phyloP scores from a whole-genome alignment of 1,140 invertebrate genomes.

The Macrosteles quadrilineatus region DNA sequence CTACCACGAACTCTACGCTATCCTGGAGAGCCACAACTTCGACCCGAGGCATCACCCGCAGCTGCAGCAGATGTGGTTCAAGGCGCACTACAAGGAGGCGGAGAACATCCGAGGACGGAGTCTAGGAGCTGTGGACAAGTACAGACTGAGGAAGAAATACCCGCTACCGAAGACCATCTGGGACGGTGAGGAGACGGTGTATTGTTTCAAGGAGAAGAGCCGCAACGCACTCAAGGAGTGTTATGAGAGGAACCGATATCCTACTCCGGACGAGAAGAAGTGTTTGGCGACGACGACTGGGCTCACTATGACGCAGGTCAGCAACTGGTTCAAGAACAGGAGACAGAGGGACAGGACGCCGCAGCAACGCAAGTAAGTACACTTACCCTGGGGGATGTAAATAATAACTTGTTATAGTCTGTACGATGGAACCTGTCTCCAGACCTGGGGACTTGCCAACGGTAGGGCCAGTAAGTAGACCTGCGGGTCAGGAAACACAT shows the following conservation, averaged over 20 bases:
- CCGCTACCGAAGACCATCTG: slow-evolving; percentile 96
- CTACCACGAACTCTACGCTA: slow-evolving; percentile 83
- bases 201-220: slow-evolving; percentile 96
- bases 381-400: too few species aligned
- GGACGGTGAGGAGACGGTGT: slow-evolving; percentile 98
- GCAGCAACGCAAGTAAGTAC: slow-evolving; percentile 48
- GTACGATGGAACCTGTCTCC: too few species aligned
- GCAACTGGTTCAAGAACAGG: slow-evolving; percentile 99
- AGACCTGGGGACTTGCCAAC: too few species aligned
- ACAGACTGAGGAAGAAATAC: slow-evolving; percentile 90
- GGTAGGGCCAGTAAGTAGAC: too few species aligned
- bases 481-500: too few species aligned
- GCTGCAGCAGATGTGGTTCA: slow-evolving; percentile 94
- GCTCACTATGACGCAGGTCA: slow-evolving; percentile 88
- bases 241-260: slow-evolving; percentile 84
- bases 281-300: slow-evolving; percentile 87
- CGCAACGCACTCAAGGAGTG: slow-evolving; percentile 81
- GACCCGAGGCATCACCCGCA: slow-evolving; percentile 79
- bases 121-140: slow-evolving; percentile 94
- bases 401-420: too few species aligned
- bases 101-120: slow-evolving; percentile 84
- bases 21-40: slow-evolving; percentile 90
- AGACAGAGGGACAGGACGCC: slow-evolving; percentile 89
- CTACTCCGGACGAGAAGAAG: slow-evolving; percentile 93
- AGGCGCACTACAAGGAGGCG: slow-evolving; percentile 92